Base-by-base conservation (phyloP, 2,113 vertebrate genomes). In the Oncorhynchus gorbuscha region DNA sequence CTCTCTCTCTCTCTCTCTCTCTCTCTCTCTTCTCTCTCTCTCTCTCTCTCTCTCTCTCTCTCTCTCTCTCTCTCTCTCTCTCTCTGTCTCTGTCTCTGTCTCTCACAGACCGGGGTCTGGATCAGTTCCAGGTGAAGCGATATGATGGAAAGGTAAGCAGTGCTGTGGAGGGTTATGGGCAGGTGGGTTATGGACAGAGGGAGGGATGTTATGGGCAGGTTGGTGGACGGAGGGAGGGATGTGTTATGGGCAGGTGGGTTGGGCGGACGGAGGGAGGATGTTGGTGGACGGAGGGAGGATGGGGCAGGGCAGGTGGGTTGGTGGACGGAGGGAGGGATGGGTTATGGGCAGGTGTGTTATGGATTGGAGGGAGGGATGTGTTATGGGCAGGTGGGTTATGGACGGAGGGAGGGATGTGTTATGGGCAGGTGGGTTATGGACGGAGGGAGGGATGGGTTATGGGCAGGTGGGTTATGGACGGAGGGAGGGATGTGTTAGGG, bases 101-200 rank as follows among this genome's bases (percentile, higher is more conserved):
- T 88, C 75, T 93, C 86, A 79, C 88, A 99, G 97, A 93, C 78
- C 90, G 97, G 66, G 97, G 97, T 62, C 93, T 99, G 83, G 98
- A 99, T 92, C 98, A 99, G 65, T 99, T 96, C 81, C 89, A 95
- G 79, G 94, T 99, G 89, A 99, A 99, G 86, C 95, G 98, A 48
- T 98, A 96, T 13, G 98, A 99, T 91, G 98, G 98, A 58, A 99
- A 99, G 97, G 97, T 99, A 91, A 97, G 96, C 81, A 82, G 62
- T 74, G 35, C 5, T 8, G 24, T 83, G 72, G n/a, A n/a, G n/a
- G n/a, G n/a, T n/a, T n/a, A n/a, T n/a, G n/a, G n/a, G n/a, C n/a
- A n/a, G n/a, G n/a, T n/a, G n/a, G n/a, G n/a, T n/a, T n/a, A n/a
- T n/a, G n/a, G n/a, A n/a, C n/a, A n/a, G n/a, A n/a, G n/a, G n/a